Conservation (phyloP, 1,140 invertebrate genomes). For the Harlomillsia oculata region DNA sequence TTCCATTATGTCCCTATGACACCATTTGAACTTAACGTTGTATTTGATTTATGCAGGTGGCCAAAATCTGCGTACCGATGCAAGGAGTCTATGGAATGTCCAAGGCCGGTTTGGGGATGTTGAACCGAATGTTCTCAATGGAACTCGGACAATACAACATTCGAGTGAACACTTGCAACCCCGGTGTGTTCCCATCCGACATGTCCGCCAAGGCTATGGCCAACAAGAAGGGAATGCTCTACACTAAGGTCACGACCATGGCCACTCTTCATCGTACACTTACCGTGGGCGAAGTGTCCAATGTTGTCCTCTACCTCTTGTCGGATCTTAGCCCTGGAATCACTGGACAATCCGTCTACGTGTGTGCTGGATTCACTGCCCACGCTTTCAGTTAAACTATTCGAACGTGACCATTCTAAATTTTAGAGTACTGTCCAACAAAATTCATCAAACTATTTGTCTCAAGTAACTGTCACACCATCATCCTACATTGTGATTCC, state of each 20-base stretch:
- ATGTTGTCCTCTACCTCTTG: neutral
- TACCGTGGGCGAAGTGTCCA: neutral
- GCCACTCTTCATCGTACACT: neutral
- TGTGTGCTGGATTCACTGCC: too few species aligned
- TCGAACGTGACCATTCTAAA: too few species aligned
- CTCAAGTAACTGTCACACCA: too few species aligned
- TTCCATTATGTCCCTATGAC: neutral
- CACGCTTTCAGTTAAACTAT: too few species aligned
- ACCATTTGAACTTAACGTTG: too few species aligned
- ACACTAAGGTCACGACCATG: neutral
- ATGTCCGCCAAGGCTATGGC: neutral
- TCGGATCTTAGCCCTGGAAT: constrained; percentile 1
- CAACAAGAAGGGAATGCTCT: neutral
- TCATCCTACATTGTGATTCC: too few species aligned
- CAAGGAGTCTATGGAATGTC: neutral
- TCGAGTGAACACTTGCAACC: constrained; percentile 14
- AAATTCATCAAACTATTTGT: too few species aligned
- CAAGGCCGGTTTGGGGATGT: neutral
- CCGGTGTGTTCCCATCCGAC: neutral
- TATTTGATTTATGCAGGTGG: neutral
- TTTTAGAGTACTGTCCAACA: too few species aligned
- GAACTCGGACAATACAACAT: constrained; percentile 19
- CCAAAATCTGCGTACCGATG: neutral
- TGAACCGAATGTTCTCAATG: constrained; percentile 3
- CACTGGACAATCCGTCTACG: too few species aligned